A percentile compares a stretch with the other conserved stretches of the same genome.
Conservation (phyloP, 2,888 invertebrate genomes). For the Galeopsomyia nigrocyanea region DNA sequence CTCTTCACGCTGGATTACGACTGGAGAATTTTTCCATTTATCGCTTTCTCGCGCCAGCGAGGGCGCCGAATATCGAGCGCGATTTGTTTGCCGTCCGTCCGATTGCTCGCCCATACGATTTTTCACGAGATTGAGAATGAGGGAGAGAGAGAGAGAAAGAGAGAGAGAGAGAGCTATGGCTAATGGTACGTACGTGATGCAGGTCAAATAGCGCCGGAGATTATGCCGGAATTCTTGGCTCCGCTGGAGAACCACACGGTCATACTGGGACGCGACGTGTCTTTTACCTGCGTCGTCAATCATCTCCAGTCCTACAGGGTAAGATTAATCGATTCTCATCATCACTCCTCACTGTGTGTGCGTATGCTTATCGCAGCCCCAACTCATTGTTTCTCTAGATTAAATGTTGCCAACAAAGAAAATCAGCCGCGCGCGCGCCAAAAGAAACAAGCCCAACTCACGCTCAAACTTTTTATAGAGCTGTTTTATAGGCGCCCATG, state of each 20-base stretch:
- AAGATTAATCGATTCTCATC: slow-evolving; percentile 55
- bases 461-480: too few species aligned
- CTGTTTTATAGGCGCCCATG: too few species aligned
- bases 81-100: slow-evolving; percentile 8
- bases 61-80: slow-evolving; percentile 57
- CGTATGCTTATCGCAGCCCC: too few species aligned
- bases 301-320: slow-evolving; percentile 89
- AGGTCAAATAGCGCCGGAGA: slow-evolving; percentile 81
- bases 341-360: not conserved
- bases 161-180: not conserved
- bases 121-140: not conserved
- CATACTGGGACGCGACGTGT: slow-evolving; percentile 88
- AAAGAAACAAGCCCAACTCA: too few species aligned
- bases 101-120: not conserved
- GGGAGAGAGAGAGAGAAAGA: not conserved
- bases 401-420: not conserved
- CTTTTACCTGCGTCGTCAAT: slow-evolving; percentile 91
- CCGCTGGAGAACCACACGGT: slow-evolving; percentile 89
- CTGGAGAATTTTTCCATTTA: slow-evolving; percentile 68
- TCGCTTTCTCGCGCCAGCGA: slow-evolving; percentile 65
- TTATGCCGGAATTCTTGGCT: slow-evolving; percentile 84
- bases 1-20: slow-evolving; percentile 61
- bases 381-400: slow-evolving; percentile 22
- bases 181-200: slow-evolving; percentile 54
- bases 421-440: too few species aligned